Percentiles rank a stretch among this genome's conserved stretches.
These are phyloP conservation scores for Nebria ingens DNA, from an alignment of 1,140 invertebrate species.

Conservation along the genomic window DNA sequence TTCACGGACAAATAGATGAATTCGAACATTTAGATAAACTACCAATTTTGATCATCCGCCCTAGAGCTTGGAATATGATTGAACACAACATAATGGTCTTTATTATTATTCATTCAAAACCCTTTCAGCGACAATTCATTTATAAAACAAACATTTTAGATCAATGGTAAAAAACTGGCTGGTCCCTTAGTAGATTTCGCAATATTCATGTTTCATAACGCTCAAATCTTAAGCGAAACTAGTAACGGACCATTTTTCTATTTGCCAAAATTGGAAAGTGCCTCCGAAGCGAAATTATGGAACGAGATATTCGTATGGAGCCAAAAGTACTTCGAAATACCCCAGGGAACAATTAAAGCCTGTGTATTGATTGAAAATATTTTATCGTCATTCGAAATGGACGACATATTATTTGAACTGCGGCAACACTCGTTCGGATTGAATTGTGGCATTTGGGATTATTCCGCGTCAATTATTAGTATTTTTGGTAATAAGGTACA, in stretches of 20 bases:
- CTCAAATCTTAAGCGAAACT: constrained; percentile 37
- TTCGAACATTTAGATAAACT: constrained; percentile 39
- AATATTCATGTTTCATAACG: constrained; percentile 56
- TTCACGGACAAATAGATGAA: constrained; percentile 41
- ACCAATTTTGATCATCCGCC: constrained; percentile 55
- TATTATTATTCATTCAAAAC: constrained; percentile 15
- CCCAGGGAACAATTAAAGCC: constrained; percentile 53
- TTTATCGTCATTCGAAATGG: constrained; percentile 54
- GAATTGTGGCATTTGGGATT: constrained; percentile 70
- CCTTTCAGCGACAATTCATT: too few species aligned
- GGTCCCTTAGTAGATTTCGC: constrained; percentile 60
- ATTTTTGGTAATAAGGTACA: constrained; percentile 44
- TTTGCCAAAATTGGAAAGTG: constrained; percentile 56
- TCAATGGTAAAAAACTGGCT: constrained; percentile 53
- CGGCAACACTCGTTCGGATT: constrained; percentile 56
- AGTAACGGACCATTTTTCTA: constrained; percentile 55
- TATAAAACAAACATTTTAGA: constrained; percentile 29
- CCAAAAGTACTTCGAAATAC: constrained; percentile 44
- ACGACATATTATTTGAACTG: constrained; percentile 57
- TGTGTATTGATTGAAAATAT: constrained; percentile 66
- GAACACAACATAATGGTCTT: constrained; percentile 55
- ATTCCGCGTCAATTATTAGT: constrained; percentile 58
- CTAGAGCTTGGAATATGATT: constrained; percentile 63
- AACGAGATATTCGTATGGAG: constrained; percentile 63
- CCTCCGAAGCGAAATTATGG: constrained; percentile 54